A percentile compares a stretch with the other conserved stretches of the same genome.
These are phyloP conservation scores for Coranthus polyacanthus DNA, from an alignment of 2,797 vertebrate species.

Conservation along the genomic window DNA sequence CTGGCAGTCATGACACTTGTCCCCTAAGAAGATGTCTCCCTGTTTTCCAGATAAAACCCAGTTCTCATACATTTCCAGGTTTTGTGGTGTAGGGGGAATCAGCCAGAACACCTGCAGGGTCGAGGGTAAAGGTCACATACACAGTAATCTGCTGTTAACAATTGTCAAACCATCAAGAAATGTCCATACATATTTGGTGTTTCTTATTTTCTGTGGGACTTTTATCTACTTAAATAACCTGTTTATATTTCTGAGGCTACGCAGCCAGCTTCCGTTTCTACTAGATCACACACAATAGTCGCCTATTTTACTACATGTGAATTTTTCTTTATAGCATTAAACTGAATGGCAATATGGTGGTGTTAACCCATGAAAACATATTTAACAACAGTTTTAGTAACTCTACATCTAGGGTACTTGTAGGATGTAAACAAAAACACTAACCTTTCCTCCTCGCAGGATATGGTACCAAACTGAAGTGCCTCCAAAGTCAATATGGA, in stretches of 20 bases:
- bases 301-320: too few species aligned
- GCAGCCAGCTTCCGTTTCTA: too few species aligned
- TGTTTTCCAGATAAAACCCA: slow-evolving; percentile 99
- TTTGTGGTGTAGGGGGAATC: slow-evolving; percentile 95
- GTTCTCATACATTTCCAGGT: slow-evolving; percentile 97
- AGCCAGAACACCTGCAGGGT: slow-evolving; percentile 94
- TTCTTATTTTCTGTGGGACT: too few species aligned
- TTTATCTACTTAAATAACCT: too few species aligned
- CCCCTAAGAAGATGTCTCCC: slow-evolving; percentile 97
- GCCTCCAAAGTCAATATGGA: slow-evolving; percentile 98
- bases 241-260: too few species aligned
- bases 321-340: too few species aligned
- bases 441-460: slow-evolving; percentile 95
- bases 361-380: too few species aligned
- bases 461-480: slow-evolving; percentile 99
- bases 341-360: too few species aligned
- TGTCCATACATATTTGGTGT: too few species aligned
- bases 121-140: not conserved
- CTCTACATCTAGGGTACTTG: not conserved
- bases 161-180: not conserved
- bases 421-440: slow-evolving; percentile 6
- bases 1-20: slow-evolving; percentile 94
- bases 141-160: not conserved
- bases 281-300: too few species aligned
- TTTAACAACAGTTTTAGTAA: too few species aligned